Conservation (phyloP, 1,140 invertebrate genomes). For the Zaprionus ornatus region DNA sequence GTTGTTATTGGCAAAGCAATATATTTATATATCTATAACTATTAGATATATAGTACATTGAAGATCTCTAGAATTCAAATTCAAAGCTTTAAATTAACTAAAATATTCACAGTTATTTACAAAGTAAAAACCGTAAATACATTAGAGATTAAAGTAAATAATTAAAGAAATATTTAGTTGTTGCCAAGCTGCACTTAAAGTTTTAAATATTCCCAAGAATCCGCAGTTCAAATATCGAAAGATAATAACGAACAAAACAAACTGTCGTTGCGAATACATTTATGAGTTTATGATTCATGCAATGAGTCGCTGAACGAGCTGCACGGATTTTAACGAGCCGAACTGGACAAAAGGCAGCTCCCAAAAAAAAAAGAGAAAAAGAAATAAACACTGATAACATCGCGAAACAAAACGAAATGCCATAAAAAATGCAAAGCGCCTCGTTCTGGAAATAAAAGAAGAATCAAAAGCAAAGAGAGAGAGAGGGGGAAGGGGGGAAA, state of each 20-base stretch:
- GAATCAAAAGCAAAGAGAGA: neutral
- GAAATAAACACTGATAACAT: slow-evolving; percentile 60
- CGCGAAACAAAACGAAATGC: slow-evolving; percentile 61
- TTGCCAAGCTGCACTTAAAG: too few species aligned
- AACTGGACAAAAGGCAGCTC: slow-evolving; percentile 28
- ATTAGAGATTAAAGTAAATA: too few species aligned
- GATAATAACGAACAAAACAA: neutral
- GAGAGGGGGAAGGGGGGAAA: neutral
- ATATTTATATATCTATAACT: too few species aligned
- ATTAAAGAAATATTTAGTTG: neutral
- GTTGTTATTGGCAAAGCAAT: too few species aligned
- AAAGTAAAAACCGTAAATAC: neutral
- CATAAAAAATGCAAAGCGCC: slow-evolving; percentile 56
- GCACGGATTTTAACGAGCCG: slow-evolving; percentile 62
- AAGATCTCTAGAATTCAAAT: neutral
- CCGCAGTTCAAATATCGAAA: neutral
- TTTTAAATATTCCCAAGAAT: neutral
- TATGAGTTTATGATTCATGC: slow-evolving; percentile 44
- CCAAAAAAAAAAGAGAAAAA: slow-evolving; percentile 21
- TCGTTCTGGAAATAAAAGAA: slow-evolving; percentile 11
- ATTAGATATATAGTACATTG: neutral
- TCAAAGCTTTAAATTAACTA: neutral
- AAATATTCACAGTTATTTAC: too few species aligned
- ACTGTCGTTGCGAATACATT: slow-evolving; percentile 23
- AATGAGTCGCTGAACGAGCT: slow-evolving; percentile 47